Conservation (phyloP, 2,888 invertebrate species). For the Harmothoe impar region DNA sequence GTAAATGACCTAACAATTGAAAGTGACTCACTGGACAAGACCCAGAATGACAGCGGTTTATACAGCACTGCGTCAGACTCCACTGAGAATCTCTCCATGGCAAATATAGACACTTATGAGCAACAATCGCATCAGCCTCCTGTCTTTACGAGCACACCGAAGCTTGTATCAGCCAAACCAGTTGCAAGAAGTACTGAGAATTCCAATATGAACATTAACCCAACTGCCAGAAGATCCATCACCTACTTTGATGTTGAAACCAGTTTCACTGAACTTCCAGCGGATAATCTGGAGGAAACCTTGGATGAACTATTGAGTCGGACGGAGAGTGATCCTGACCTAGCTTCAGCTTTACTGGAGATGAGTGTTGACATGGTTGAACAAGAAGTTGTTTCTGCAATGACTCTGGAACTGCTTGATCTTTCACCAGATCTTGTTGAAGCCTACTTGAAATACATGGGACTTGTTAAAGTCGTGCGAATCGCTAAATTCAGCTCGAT, state of each 20-base stretch:
- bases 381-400: slow-evolving; percentile 39
- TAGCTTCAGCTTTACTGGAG: background rate
- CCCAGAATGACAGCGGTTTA: no score
- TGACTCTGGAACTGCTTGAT: slow-evolving; percentile 38
- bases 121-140: no score
- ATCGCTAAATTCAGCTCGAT: background rate
- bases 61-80: no score
- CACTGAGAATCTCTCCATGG: no score
- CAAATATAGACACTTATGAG: no score
- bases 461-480: background rate
- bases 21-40: no score
- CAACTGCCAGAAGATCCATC: background rate
- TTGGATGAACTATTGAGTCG: slow-evolving; percentile 9
- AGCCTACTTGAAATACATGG: slow-evolving; percentile 45
- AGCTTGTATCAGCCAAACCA: background rate
- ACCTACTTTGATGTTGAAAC: slow-evolving; percentile 47
- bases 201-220: background rate
- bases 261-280: background rate
- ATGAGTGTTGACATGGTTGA: slow-evolving; percentile 38
- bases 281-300: background rate
- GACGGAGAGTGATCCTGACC: background rate
- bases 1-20: no score
- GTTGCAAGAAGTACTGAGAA: background rate
- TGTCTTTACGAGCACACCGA: no score
- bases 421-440: slow-evolving; percentile 41